Percentiles rank a stretch among this genome's conserved stretches.
These are phyloP conservation scores for Lasius platythorax DNA, from an alignment of 2,888 invertebrate genomes.

Conservation along the genomic window DNA sequence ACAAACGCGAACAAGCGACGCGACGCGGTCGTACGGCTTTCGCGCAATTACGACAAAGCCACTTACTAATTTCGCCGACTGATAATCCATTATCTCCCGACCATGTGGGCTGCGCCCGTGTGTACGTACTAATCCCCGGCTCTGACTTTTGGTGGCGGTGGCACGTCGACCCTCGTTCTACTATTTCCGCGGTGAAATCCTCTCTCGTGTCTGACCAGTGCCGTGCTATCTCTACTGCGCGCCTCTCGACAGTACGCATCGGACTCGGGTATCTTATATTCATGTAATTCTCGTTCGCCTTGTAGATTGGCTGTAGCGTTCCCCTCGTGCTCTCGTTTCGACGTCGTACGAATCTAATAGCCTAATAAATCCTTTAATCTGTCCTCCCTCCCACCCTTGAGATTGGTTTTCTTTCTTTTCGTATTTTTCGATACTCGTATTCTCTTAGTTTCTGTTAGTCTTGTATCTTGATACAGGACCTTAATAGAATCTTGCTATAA, in stretches of 20 bases:
- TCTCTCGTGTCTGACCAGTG: constrained; percentile 38
- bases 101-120: constrained; percentile 31
- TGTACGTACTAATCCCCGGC: constrained; percentile 67
- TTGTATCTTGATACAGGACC: not conserved
- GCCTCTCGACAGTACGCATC: constrained; percentile 6
- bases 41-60: constrained; percentile 74
- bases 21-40: constrained; percentile 36
- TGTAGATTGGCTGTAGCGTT: constrained; percentile 18
- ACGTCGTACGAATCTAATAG: constrained; percentile 7
- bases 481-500: not conserved
- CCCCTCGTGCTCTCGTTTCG: not conserved
- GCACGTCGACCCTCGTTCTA: constrained; percentile 52
- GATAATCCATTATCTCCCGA: constrained; percentile 77
- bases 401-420: not conserved
- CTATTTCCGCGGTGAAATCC: constrained; percentile 38
- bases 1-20: constrained; percentile 65
- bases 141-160: constrained; percentile 61
- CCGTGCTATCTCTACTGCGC: constrained; percentile 22
- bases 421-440: not conserved
- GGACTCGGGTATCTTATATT: constrained; percentile 43
- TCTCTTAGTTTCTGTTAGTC: not conserved
- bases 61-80: constrained; percentile 78
- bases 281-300: constrained; percentile 36
- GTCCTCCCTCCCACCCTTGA: not conserved
- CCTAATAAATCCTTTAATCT: constrained; percentile 23